Conservation (phyloP, 2,113 vertebrate species). For the Peromyscus californicus region DNA sequence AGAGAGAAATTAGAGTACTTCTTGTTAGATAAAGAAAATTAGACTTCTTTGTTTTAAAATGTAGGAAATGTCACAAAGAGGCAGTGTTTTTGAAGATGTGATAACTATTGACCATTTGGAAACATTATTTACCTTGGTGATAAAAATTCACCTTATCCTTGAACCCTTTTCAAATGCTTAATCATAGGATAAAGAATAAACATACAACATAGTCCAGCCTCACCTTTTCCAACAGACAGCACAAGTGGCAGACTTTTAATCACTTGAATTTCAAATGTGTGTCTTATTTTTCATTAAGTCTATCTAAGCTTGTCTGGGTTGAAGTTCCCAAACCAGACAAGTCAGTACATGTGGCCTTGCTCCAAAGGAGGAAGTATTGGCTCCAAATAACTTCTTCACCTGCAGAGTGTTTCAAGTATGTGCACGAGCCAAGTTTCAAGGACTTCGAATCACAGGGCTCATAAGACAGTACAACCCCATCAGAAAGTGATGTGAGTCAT, state of each 20-base stretch:
- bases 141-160: not conserved
- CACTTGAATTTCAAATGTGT: constrained; percentile 28
- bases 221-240: not conserved
- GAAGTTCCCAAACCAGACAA: constrained; percentile 55
- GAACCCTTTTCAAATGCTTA: constrained; percentile 48
- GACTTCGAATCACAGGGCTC: not conserved
- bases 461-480: constrained; percentile 15
- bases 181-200: constrained; percentile 19
- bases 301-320: constrained; percentile 20
- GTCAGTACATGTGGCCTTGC: not conserved
- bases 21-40: not conserved
- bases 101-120: not conserved
- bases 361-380: not conserved
- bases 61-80: not conserved
- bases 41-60: constrained; percentile 21
- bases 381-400: not conserved
- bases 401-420: constrained; percentile 36
- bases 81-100: not conserved
- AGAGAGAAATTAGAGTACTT: not conserved
- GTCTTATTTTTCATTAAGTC: not conserved
- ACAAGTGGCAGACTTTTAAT: not conserved
- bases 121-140: constrained; percentile 23
- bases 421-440: not conserved
- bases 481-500: not conserved
- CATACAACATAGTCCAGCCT: not conserved